A percentile compares a stretch with the other conserved stretches of the same genome.
phyloP scores from a whole-genome alignment of 1,140 invertebrate genomes.

The Scaptomyza graminum region DNA sequence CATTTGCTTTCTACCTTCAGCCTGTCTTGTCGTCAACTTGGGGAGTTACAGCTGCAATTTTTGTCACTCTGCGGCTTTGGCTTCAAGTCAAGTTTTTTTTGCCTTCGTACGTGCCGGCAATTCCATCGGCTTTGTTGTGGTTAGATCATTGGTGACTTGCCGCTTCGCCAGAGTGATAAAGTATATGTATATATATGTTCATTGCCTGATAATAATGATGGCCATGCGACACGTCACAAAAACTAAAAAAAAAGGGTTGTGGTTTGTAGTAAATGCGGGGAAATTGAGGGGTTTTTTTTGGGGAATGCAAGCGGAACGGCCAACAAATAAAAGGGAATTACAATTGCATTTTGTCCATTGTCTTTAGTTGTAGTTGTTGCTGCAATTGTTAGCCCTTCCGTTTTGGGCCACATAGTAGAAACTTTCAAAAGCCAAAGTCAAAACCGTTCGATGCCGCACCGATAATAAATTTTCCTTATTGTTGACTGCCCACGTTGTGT shows the following conservation, averaged over 20 bases:
- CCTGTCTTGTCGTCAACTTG: background rate
- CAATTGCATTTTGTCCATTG: slow-evolving; percentile 67
- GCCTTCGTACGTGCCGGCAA: background rate
- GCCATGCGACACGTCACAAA: slow-evolving; percentile 19
- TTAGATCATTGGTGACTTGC: slow-evolving; percentile 22
- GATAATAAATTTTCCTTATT: slow-evolving; percentile 81
- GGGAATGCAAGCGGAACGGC: slow-evolving; percentile 25
- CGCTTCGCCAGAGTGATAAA: slow-evolving; percentile 10
- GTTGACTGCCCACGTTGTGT: slow-evolving; percentile 58
- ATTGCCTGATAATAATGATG: background rate
- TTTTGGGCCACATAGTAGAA: slow-evolving; percentile 26
- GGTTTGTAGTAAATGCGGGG: background rate
- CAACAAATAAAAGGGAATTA: slow-evolving; percentile 45
- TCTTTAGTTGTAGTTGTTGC: slow-evolving; percentile 44
- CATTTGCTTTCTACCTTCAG: background rate
- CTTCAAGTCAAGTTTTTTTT: slow-evolving; percentile 1
- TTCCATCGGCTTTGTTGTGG: slow-evolving; percentile 41
- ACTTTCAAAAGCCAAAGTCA: slow-evolving; percentile 64
- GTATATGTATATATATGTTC: background rate
- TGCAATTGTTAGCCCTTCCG: slow-evolving; percentile 71
- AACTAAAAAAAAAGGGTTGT: slow-evolving; percentile 8
- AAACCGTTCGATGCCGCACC: slow-evolving; percentile 75
- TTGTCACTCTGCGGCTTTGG: slow-evolving; percentile 9
- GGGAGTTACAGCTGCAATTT: slow-evolving; percentile 1
- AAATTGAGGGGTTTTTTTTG: too few relatives aligned